Conservation (phyloP, 1,140 invertebrate genomes). For the Scaptomyza hsui region DNA sequence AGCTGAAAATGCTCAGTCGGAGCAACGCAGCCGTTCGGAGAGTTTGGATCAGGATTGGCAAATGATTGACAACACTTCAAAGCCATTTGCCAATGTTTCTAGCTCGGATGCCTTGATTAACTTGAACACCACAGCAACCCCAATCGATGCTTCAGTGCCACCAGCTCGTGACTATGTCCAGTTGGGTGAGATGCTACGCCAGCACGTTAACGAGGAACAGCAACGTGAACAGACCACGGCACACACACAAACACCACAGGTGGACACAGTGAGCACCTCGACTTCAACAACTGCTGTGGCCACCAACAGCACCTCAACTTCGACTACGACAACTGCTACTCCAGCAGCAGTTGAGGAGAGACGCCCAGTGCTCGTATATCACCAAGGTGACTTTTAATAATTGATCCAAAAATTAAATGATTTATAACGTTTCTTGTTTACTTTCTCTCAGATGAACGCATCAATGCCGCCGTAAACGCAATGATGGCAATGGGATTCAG, state of each 20-base stretch:
- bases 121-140: slow-evolving; percentile 29
- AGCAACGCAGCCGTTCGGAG: slow-evolving; percentile 50
- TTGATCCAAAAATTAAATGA: too few species aligned
- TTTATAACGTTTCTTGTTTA: too few species aligned
- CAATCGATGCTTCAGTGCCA: slow-evolving; percentile 19
- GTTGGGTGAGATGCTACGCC: slow-evolving; percentile 59
- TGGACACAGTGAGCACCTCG: slow-evolving; percentile 60
- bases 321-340: slow-evolving; percentile 22
- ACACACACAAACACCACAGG: slow-evolving; percentile 66
- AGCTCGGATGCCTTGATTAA: slow-evolving; percentile 58
- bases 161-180: slow-evolving; percentile 50
- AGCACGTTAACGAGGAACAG: slow-evolving; percentile 59
- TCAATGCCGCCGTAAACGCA: slow-evolving; percentile 86
- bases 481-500: slow-evolving; percentile 94
- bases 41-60: slow-evolving; percentile 74
- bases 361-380: slow-evolving; percentile 55
- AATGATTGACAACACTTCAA: slow-evolving; percentile 58
- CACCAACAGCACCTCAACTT: slow-evolving; percentile 60
- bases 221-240: slow-evolving; percentile 57
- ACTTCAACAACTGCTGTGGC: slow-evolving; percentile 56
- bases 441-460: slow-evolving; percentile 85
- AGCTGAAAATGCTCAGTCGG: background rate
- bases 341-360: slow-evolving; percentile 53
- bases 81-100: slow-evolving; percentile 34
- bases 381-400: slow-evolving; percentile 54